Evolutionary conservation across 2,888 invertebrate genomes (phyloP).

Genomic region (Heliconius charithonia): DNA sequence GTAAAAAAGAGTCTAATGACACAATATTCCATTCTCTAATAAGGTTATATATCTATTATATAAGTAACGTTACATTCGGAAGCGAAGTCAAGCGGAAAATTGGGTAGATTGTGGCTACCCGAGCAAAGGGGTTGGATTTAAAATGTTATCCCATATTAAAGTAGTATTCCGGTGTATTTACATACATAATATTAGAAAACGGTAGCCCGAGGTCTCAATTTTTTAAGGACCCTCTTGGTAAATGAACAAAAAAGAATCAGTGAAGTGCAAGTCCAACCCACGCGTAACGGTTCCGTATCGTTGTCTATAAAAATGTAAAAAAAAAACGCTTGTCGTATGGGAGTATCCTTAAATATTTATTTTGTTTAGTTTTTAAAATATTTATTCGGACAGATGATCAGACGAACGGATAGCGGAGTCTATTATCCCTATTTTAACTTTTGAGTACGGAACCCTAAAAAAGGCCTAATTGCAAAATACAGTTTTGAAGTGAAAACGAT

Average conservation of each 20-base stretch:
- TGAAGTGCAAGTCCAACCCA: neutral
- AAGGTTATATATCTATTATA: neutral
- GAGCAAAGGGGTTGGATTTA: constrained; percentile 12
- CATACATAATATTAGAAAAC: neutral
- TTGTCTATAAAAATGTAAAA: too few relatives aligned
- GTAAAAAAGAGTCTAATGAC: neutral
- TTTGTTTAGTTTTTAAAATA: too few relatives aligned
- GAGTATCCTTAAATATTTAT: too few relatives aligned
- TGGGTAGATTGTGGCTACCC: constrained; percentile 16
- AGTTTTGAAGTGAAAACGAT: too few relatives aligned
- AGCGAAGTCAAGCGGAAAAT: constrained; percentile 17
- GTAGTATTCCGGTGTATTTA: constrained; percentile 1
- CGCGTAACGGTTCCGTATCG: too few relatives aligned
- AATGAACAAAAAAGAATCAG: neutral
- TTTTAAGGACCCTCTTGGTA: neutral
- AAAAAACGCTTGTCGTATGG: too few relatives aligned
- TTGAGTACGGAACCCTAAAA: too few relatives aligned
- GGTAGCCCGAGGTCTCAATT: neutral
- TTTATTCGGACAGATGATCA: too few relatives aligned
- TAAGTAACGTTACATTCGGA: constrained; percentile 3
- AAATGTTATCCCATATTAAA: constrained; percentile 4
- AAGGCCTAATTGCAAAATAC: too few relatives aligned
- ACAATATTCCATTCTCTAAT: neutral
- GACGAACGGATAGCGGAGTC: too few relatives aligned
- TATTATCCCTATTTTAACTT: too few relatives aligned